Conservation (phyloP, 2,113 vertebrate genomes). For the Lepus americanus region DNA sequence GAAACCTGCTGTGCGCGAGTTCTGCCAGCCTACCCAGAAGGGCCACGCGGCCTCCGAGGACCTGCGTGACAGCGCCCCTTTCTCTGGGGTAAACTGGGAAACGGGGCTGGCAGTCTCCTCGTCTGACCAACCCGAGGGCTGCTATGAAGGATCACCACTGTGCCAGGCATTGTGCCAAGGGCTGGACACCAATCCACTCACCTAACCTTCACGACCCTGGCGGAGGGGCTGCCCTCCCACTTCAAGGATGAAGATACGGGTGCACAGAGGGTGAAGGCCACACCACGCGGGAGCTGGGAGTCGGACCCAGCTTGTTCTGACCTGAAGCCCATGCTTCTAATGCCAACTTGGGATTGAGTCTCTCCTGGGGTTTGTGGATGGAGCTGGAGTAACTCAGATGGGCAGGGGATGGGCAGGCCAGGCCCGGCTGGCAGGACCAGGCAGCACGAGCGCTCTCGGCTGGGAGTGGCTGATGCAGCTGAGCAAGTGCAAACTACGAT, state of each 20-base stretch:
- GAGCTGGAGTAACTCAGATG: not conserved
- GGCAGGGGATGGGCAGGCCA: not conserved
- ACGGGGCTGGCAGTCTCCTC: not conserved
- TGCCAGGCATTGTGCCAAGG: not conserved
- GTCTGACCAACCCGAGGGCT: not conserved
- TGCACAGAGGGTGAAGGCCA: not conserved
- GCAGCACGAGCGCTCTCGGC: not conserved
- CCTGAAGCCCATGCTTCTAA: not conserved
- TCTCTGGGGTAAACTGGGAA: not conserved
- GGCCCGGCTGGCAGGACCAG: not conserved
- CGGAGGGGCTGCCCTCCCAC: not conserved
- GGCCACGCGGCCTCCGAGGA: not conserved
- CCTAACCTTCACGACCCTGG: not conserved
- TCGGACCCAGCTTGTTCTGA: not conserved
- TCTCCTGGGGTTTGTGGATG: not conserved
- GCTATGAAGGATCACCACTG: not conserved
- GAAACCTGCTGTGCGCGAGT: not conserved
- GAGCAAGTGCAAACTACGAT: constrained; percentile 86
- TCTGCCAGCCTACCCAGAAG: not conserved
- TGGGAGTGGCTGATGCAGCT: constrained; percentile 79
- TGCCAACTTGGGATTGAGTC: not conserved
- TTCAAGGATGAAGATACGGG: not conserved
- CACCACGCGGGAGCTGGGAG: not conserved
- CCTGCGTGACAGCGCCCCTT: not conserved
- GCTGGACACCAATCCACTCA: not conserved